A percentile compares a stretch with the other conserved stretches of the same genome.
Evolutionary conservation across 2,113 vertebrate species (phyloP).

Genomic region (Etheostoma spectabile): DNA sequence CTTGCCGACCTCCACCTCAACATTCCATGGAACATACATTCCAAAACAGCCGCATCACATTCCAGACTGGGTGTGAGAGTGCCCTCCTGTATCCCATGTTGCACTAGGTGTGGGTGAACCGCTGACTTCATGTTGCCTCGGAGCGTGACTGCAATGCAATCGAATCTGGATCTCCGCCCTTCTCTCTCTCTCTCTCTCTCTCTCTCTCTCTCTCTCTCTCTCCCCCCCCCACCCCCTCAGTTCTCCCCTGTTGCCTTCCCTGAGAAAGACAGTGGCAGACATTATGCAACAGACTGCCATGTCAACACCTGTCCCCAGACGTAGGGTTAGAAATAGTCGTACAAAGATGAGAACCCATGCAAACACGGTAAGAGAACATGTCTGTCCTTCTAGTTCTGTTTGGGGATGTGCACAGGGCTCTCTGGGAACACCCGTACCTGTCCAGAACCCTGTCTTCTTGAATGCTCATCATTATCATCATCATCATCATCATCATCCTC

Average conservation of each 20-base stretch:
- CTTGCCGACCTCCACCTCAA: conserved; percentile 37
- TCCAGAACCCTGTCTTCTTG: conserved; percentile 85
- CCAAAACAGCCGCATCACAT: conserved; percentile 71
- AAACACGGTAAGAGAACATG: conserved; percentile 49
- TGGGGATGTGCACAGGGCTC: conserved; percentile 76
- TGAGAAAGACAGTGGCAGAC: conserved; percentile 72
- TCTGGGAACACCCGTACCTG: conserved; percentile 81
- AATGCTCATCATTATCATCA: conserved; percentile 79
- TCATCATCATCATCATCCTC: conserved; percentile 21
- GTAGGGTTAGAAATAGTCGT: conserved; percentile 13
- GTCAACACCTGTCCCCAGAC: conserved; percentile 57
- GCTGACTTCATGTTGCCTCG: conserved; percentile 71
- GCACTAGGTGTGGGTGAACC: conserved; percentile 67
- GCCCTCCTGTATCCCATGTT: conserved; percentile 65
- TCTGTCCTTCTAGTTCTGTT: conserved; percentile 62
- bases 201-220: too few species aligned
- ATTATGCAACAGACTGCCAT: conserved; percentile 85
- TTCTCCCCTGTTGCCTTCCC: conserved; percentile 17
- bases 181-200: not conserved
- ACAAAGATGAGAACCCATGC: conserved; percentile 49
- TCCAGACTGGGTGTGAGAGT: conserved; percentile 66
- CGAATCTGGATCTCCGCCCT: conserved; percentile 46
- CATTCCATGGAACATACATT: conserved; percentile 75
- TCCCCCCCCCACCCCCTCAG: too few species aligned
- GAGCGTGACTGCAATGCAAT: conserved; percentile 74